phyloP scores from a whole-genome alignment of 2,888 invertebrate species.

The Oscheius sp. region DNA sequence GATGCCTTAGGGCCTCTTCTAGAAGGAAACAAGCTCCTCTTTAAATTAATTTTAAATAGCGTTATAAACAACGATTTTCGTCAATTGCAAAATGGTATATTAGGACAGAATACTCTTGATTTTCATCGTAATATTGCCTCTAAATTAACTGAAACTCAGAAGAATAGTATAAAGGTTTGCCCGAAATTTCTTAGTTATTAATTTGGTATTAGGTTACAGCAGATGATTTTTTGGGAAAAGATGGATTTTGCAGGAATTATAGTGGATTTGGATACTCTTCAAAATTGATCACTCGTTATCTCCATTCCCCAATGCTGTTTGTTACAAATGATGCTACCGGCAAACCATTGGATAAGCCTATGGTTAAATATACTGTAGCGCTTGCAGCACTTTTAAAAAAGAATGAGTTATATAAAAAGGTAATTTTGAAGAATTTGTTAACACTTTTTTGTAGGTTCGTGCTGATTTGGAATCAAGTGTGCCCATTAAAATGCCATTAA shows the following conservation, averaged over 20 bases:
- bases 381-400: slow-evolving; percentile 3
- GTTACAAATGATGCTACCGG: not conserved
- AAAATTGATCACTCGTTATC: not conserved
- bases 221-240: slow-evolving; percentile 12
- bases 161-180: not conserved
- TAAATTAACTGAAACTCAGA: not conserved
- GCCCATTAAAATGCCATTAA: not conserved
- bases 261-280: not conserved
- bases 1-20: no score
- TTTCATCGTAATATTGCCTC: not conserved
- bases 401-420: slow-evolving; percentile 11
- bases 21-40: no score
- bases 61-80: not conserved
- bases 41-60: no score
- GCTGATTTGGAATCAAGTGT: not conserved
- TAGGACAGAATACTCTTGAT: not conserved
- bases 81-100: not conserved
- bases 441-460: not conserved
- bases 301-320: not conserved
- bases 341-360: not conserved
- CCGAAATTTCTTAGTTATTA: not conserved
- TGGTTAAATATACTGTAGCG: not conserved
- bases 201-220: slow-evolving; percentile 10
- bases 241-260: slow-evolving; percentile 1
- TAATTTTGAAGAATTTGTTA: not conserved